Evolutionary conservation across 1,140 invertebrate species (phyloP).

Genomic region (Anagrus nilaparvatae): DNA sequence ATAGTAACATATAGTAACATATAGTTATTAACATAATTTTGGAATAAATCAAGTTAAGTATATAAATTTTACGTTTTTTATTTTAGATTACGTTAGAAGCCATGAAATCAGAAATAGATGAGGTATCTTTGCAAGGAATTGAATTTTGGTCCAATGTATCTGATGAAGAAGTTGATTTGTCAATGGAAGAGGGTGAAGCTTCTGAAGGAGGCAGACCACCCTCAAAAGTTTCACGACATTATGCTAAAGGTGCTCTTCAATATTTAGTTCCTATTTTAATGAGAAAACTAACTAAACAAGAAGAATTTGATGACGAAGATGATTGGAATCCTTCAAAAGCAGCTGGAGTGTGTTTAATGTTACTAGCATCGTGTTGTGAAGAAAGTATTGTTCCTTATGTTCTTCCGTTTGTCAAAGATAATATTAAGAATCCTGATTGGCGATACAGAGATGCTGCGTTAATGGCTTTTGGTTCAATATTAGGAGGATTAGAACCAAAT

Average conservation of each 20-base stretch:
- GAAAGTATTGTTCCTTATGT: constrained; percentile 94
- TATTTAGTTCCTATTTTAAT: constrained; percentile 91
- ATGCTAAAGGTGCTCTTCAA: constrained; percentile 92
- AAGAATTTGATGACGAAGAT: constrained; percentile 91
- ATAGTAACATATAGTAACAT: too few species aligned
- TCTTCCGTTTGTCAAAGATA: constrained; percentile 92
- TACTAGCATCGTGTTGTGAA: constrained; percentile 93
- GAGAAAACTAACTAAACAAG: constrained; percentile 90
- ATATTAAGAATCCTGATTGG: constrained; percentile 93
- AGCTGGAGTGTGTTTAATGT: constrained; percentile 97
- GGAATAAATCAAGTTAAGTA: background rate
- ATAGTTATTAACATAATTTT: too few species aligned
- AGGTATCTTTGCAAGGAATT: constrained; percentile 95
- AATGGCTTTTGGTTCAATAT: constrained; percentile 96
- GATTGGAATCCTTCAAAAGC: constrained; percentile 99
- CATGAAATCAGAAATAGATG: constrained; percentile 94
- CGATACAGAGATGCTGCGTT: constrained; percentile 91
- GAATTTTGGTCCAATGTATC: constrained; percentile 99
- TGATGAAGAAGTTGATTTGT: constrained; percentile 96
- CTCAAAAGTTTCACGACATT: constrained; percentile 76
- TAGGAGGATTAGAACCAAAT: constrained; percentile 82
- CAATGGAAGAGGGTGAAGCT: constrained; percentile 91
- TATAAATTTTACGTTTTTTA: background rate
- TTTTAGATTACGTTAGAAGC: constrained; percentile 89
- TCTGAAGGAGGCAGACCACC: constrained; percentile 85